These are phyloP conservation scores for Helleia helle DNA, from an alignment of 2,888 invertebrate species.

Conservation along the genomic window DNA sequence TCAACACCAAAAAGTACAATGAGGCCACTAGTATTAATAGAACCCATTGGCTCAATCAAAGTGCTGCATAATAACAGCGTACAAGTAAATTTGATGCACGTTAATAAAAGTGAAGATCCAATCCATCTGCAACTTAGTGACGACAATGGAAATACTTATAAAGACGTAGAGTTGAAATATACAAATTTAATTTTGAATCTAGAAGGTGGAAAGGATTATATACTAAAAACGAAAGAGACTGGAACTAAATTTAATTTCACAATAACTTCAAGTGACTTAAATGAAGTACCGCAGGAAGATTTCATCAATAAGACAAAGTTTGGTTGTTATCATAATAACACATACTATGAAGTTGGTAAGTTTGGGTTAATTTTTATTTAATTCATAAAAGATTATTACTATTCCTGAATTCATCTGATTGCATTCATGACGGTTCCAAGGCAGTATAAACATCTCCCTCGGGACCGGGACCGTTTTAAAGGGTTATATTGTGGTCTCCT, in stretches of 20 bases:
- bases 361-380: slow-evolving; percentile 10
- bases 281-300: slow-evolving; percentile 32
- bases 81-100: slow-evolving; percentile 56
- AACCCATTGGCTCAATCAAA: slow-evolving; percentile 62
- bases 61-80: slow-evolving; percentile 64
- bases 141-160: slow-evolving; percentile 50
- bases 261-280: slow-evolving; percentile 40
- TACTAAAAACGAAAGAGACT: slow-evolving; percentile 62
- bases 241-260: slow-evolving; percentile 65
- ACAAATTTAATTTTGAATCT: slow-evolving; percentile 55
- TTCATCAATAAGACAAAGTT: slow-evolving; percentile 29
- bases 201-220: slow-evolving; percentile 56
- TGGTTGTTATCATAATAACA: slow-evolving; percentile 51
- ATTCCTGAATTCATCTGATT: too few species aligned
- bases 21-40: slow-evolving; percentile 41
- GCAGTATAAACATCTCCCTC: too few species aligned
- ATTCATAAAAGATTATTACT: slow-evolving; percentile 3
- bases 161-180: slow-evolving; percentile 50
- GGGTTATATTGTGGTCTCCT: too few species aligned
- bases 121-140: slow-evolving; percentile 54
- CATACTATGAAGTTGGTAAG: slow-evolving; percentile 57
- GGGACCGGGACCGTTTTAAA: too few species aligned
- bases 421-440: too few species aligned
- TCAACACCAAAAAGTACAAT: slow-evolving; percentile 24
- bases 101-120: slow-evolving; percentile 48